phyloP scores from a whole-genome alignment of 2,113 vertebrate genomes.

The Callocephalon fimbriatum region DNA sequence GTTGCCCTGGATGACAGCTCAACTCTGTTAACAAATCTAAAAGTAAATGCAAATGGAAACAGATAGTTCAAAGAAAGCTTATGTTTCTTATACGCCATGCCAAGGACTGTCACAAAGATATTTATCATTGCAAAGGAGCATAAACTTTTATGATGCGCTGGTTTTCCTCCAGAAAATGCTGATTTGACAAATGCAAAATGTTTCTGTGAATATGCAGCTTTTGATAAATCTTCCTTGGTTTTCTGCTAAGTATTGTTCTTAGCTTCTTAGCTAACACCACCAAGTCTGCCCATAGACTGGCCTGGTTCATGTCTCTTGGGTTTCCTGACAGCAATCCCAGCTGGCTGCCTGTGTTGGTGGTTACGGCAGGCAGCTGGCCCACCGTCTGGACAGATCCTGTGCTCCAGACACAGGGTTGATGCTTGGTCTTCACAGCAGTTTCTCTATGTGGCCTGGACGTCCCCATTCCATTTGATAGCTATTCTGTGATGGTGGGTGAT shows the following conservation, averaged over 20 bases:
- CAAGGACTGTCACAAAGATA: background rate
- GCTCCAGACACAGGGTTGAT: background rate
- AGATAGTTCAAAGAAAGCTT: background rate
- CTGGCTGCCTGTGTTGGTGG: background rate
- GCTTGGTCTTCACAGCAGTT: background rate
- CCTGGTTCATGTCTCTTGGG: background rate
- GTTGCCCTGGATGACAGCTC: background rate
- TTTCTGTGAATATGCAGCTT: background rate
- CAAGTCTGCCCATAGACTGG: background rate
- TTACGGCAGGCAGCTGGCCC: background rate
- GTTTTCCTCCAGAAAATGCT: background rate
- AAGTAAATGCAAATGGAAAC: background rate
- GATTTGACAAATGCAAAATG: background rate
- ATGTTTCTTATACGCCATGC: background rate
- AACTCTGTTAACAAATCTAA: background rate
- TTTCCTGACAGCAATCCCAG: background rate
- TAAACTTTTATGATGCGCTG: background rate
- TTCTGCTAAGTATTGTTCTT: background rate
- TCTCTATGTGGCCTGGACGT: background rate
- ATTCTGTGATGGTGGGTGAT: rapidly evolving
- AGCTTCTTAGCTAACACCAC: background rate
- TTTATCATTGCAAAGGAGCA: background rate
- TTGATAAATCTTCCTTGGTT: background rate
- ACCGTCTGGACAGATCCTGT: background rate
- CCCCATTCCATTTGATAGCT: background rate